Evolutionary conservation across 2,113 vertebrate species (phyloP).

Genomic region (Albula goreensis): DNA sequence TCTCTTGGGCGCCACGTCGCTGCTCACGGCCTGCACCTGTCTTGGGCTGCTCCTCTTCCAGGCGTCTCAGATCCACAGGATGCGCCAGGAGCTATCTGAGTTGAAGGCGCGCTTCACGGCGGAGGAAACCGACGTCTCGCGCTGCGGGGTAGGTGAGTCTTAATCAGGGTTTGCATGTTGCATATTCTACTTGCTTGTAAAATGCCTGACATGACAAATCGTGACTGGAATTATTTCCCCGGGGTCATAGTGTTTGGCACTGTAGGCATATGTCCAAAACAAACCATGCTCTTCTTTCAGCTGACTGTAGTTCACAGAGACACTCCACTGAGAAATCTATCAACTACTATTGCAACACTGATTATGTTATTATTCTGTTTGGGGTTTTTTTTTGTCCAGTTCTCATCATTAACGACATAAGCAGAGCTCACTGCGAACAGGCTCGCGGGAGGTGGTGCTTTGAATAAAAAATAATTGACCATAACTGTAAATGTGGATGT

Average conservation of each 20-base stretch:
- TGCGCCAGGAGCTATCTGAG: slow-evolving; percentile 35
- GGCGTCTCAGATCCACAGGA: slow-evolving; percentile 29
- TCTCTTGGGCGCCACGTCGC: slow-evolving; percentile 13
- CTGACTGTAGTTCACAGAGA: too few relatives aligned
- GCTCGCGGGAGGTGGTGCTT: too few relatives aligned
- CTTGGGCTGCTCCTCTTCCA: slow-evolving; percentile 36
- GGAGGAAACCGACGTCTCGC: not conserved
- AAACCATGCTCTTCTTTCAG: too few relatives aligned
- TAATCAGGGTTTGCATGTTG: not conserved
- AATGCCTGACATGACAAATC: not conserved
- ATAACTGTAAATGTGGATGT: not conserved
- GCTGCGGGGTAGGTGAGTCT: slow-evolving; percentile 30
- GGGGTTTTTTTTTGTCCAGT: too few relatives aligned
- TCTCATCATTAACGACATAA: too few relatives aligned
- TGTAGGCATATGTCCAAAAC: too few relatives aligned
- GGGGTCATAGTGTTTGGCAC: too few relatives aligned
- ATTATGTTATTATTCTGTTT: too few relatives aligned
- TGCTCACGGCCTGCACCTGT: slow-evolving; percentile 32
- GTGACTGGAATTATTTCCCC: too few relatives aligned
- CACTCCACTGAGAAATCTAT: too few relatives aligned
- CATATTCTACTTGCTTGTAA: not conserved
- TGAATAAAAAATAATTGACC: not conserved
- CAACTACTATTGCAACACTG: too few relatives aligned
- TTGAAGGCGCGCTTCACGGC: slow-evolving; percentile 12
- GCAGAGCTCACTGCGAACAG: too few relatives aligned